Conservation (phyloP, 92 coral and sea anemone species). For the Porites divaricata region DNA sequence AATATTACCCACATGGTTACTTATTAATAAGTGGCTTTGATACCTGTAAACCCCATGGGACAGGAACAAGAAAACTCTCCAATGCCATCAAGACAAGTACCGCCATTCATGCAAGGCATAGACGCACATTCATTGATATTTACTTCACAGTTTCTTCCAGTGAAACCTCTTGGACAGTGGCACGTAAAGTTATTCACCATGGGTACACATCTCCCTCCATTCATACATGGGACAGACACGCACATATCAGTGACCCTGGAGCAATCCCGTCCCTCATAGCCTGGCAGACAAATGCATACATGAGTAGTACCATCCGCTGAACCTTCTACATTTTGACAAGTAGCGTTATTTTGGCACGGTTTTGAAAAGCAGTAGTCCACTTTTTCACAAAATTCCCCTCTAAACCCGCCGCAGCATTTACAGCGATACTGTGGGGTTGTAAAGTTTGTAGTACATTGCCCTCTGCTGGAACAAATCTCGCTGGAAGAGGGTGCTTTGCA, state of each 20-base stretch:
- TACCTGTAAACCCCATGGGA: slow-evolving; percentile 91
- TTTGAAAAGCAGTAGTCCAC: slow-evolving; percentile 87
- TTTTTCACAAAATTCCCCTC: slow-evolving; percentile 93
- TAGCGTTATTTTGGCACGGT: slow-evolving; percentile 90
- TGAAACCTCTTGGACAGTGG: slow-evolving; percentile 82
- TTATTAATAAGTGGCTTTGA: not conserved
- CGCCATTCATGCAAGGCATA: slow-evolving; percentile 86
- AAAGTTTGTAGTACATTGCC: slow-evolving; percentile 90
- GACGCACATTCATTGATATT: slow-evolving; percentile 86
- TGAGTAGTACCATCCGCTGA: slow-evolving; percentile 60
- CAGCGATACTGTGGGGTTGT: slow-evolving; percentile 80
- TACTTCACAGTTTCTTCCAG: slow-evolving; percentile 81
- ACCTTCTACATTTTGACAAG: slow-evolving; percentile 76
- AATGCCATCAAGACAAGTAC: slow-evolving; percentile 74
- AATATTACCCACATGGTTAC: slow-evolving; percentile 2
- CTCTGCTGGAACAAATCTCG: slow-evolving; percentile 77
- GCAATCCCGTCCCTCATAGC: slow-evolving; percentile 92
- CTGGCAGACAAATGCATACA: slow-evolving; percentile 84
- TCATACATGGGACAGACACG: slow-evolving; percentile 81
- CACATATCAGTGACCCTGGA: slow-evolving; percentile 90
- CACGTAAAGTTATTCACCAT: slow-evolving; percentile 87
- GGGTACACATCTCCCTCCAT: slow-evolving; percentile 81
- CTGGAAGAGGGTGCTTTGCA: slow-evolving; percentile 70
- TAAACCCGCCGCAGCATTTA: slow-evolving; percentile 95
- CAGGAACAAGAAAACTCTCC: slow-evolving; percentile 81